phyloP scores from a whole-genome alignment of 2,888 invertebrate species.

The Cryptus viduatorius region DNA sequence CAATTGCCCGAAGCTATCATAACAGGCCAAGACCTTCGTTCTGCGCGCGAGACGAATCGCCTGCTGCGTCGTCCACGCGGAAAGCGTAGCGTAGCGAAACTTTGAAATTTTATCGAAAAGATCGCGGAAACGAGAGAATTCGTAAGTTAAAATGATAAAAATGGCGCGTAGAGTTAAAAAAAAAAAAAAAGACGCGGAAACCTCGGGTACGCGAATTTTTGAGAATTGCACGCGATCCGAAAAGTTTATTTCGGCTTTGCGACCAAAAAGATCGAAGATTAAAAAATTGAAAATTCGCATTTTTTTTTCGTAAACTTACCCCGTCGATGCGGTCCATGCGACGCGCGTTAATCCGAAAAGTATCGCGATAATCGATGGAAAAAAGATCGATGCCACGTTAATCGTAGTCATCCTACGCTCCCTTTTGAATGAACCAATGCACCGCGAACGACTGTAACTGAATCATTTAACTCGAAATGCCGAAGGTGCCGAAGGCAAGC shows the following conservation, averaged over 20 bases:
- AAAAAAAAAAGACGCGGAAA: not conserved
- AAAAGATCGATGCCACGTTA: slow-evolving; percentile 19
- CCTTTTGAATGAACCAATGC: slow-evolving; percentile 77
- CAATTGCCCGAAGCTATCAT: slow-evolving; percentile 28
- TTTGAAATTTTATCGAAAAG: slow-evolving; percentile 19
- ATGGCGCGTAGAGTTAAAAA: not conserved
- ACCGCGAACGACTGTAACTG: slow-evolving; percentile 77
- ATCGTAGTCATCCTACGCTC: slow-evolving; percentile 77
- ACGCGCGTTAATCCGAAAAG: slow-evolving; percentile 60
- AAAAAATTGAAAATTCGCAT: too few species aligned
- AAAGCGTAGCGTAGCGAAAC: slow-evolving; percentile 12
- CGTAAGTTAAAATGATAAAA: not conserved
- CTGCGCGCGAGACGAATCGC: slow-evolving; percentile 16
- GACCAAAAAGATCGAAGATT: too few species aligned
- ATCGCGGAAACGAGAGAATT: not conserved
- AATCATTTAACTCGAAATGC: slow-evolving; percentile 73
- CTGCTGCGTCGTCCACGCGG: not conserved
- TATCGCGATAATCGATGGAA: slow-evolving; percentile 25
- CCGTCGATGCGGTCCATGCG: slow-evolving; percentile 22
- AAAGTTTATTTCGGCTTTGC: not conserved
- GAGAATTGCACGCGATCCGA: too few species aligned
- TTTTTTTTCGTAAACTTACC: slow-evolving; percentile 42
- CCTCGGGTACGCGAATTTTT: not conserved
- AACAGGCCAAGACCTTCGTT: slow-evolving; percentile 34
- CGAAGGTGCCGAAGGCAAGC: slow-evolving; percentile 43